A percentile compares a stretch with the other conserved stretches of the same genome.
Conservation (phyloP, 2,113 vertebrate species). For the Gila orcuttii region DNA sequence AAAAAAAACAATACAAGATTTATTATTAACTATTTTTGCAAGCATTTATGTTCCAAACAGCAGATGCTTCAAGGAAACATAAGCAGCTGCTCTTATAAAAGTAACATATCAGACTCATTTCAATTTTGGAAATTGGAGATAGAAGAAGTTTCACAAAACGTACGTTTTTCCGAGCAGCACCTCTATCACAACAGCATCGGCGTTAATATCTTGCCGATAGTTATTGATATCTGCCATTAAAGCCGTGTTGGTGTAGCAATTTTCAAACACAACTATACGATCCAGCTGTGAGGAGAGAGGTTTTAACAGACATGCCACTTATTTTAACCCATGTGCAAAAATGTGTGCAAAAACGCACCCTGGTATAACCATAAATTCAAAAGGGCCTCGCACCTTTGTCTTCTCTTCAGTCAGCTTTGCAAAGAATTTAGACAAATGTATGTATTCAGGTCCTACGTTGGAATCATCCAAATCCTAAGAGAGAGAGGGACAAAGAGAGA, state of each 20-base stretch:
- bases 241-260: rapidly evolving
- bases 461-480: constrained; percentile 33
- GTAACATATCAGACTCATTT: not conserved
- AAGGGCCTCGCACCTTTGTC: constrained; percentile 63
- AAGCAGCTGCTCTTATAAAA: not conserved
- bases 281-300: constrained; percentile 72
- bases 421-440: rapidly evolving
- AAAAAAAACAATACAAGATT: not conserved
- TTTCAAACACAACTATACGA: constrained; percentile 74
- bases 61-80: not conserved
- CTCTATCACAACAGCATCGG: constrained; percentile 72
- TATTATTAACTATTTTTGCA: not conserved
- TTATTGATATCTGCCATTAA: not conserved
- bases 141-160: not conserved
- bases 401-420: constrained; percentile 37
- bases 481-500: constrained; percentile 5
- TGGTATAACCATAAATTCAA: not conserved
- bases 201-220: constrained; percentile 70
- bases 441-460: not conserved
- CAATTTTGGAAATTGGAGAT: not conserved
- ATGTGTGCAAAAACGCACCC: not conserved
- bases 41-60: not conserved
- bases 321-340: not conserved
- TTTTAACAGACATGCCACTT: not conserved
- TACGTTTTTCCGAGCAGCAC: constrained; percentile 48